Conservation (phyloP, 2,888 invertebrate species). For the Theodoxus fluviatilis region DNA sequence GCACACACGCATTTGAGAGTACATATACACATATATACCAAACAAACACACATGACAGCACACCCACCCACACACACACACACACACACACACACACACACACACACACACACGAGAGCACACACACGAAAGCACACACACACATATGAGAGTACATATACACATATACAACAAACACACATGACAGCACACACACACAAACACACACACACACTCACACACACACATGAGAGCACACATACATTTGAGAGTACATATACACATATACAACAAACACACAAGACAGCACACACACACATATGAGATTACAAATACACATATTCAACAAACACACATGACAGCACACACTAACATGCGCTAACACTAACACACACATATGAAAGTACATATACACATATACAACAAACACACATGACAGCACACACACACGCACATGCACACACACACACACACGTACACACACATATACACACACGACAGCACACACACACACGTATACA, state of each 20-base stretch:
- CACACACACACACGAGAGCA: neutral
- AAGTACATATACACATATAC: neutral
- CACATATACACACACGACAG: neutral
- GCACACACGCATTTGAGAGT: neutral
- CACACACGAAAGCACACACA: neutral
- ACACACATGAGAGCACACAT: neutral
- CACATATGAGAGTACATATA: no score
- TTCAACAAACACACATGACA: neutral
- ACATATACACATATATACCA: no score
- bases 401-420: no score
- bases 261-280: neutral
- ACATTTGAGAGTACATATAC: neutral
- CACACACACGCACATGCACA: slow-evolving; percentile 15
- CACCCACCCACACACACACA: neutral
- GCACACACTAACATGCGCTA: neutral
- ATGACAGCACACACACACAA: neutral
- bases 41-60: neutral
- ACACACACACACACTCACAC: slow-evolving; percentile 18
- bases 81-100: slow-evolving; percentile 1
- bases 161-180: neutral
- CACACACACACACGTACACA: no score
- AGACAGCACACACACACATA: neutral
- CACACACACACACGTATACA: neutral
- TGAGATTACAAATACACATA: no score
- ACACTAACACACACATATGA: neutral